phyloP scores from a whole-genome alignment of 2,888 invertebrate genomes.

The Celastrina argiolus region DNA sequence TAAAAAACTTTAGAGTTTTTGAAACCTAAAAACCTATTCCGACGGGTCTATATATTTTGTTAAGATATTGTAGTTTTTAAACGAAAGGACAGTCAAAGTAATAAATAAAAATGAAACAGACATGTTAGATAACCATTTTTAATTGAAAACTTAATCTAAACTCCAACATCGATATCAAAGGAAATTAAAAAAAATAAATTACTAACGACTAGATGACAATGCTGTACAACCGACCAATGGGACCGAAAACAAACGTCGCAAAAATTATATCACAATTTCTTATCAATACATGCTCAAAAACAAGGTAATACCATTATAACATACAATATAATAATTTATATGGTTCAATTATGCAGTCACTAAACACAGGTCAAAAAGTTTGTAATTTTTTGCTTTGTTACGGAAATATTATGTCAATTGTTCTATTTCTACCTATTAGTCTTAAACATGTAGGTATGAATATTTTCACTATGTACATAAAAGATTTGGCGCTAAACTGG shows the following conservation, averaged over 20 bases:
- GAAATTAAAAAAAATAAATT: slow-evolving; percentile 58
- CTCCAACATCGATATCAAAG: slow-evolving; percentile 57
- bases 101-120: slow-evolving; percentile 17
- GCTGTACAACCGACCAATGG: slow-evolving; percentile 45
- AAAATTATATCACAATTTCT: slow-evolving; percentile 31
- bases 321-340: not conserved
- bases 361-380: not conserved
- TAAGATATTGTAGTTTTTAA: too few species aligned
- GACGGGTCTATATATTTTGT: too few species aligned
- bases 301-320: slow-evolving; percentile 6
- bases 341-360: not conserved
- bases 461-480: slow-evolving; percentile 26
- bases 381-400: not conserved
- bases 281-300: slow-evolving; percentile 24
- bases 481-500: slow-evolving; percentile 58
- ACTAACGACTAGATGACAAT: slow-evolving; percentile 70
- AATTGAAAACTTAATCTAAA: slow-evolving; percentile 69
- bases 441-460: slow-evolving; percentile 18
- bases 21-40: too few species aligned
- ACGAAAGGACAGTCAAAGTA: too few species aligned
- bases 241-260: slow-evolving; percentile 42
- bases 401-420: slow-evolving; percentile 8
- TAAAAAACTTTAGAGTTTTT: too few species aligned
- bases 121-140: slow-evolving; percentile 60
- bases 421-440: not conserved